Evolutionary conservation across 2,113 vertebrate genomes (phyloP), one percentile per base, ranked within the genome.

Genomic region (Odocoileus virginianus): DNA sequence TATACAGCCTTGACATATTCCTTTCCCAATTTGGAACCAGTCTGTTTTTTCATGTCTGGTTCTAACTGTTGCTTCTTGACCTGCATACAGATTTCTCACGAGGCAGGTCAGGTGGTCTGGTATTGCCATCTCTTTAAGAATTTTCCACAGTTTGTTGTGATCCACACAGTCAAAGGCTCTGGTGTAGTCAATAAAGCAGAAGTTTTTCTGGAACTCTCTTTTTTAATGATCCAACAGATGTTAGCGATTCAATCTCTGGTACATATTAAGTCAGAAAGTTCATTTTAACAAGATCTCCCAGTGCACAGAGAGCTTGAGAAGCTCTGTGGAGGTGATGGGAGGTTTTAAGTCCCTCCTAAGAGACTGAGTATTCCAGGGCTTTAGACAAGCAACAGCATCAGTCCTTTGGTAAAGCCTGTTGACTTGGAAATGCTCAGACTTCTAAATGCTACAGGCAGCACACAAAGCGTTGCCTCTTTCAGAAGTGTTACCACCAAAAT

Each of bases 271-370:
- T 81, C 89, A 84, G 36, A 94, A 64, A 25, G n/a, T 45, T 21
- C 19, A 45, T 27, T 57, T 50, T 61, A 93, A 79, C 67, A 93
- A 50, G 17, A 87, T 79, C 50, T 86, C 74, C 25, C 47, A 36
- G 17, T 10, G 33, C 27, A 79, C 27, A 16, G 5, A 8, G 17
- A 79, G 6, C 89, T 82, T 67, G 52, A 64, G 21, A 92, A 82
- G 40, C n/a, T 86, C 17, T 5, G 1, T 55, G 5, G 33, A 87
- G 17, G 47, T 27, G 47, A 89, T 1, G n/a, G n/a, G 14, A 21
- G 91, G n/a, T 14, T 94, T 94, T 86, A 89, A 76, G 27, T 40
- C 76, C 43, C 30, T 78, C 95, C 94, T 82, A 97, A 50, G 9
- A 81, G 52, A 14, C 36, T 2, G 0, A 84, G 1, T 14, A 14